Evolutionary conservation across 2,797 vertebrate genomes (phyloP), one percentile per base, ranked within the genome.

Genomic region (Centropyge bicolor): DNA sequence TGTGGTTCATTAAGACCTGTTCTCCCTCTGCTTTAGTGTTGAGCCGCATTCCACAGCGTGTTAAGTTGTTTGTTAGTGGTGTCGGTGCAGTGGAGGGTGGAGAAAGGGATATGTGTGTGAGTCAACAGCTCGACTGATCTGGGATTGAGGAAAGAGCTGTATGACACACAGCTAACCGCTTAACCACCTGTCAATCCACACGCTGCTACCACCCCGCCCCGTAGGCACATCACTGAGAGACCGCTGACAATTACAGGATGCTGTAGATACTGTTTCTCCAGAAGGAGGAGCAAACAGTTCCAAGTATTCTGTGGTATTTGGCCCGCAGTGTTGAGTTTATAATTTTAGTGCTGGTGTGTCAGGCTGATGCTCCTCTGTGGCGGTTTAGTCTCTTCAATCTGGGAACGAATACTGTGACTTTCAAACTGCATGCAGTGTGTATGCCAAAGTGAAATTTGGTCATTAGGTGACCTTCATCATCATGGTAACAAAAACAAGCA

Each of bases 1-100:
- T 83, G 81, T 79, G 84, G 77, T 82, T 94, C 86, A 93, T 92
- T 87, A 92, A 72, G 84, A 89, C 85, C 77, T 68, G 85, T 80
- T 88, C 62, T 59, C 24, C 51, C 61, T 57, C 70, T 61, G 80
- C 74, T 79, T 66, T 12, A 48, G 68, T 52, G 57, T 71, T 52
- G 62, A 83, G 82, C 80, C 60, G 78, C 89, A 93, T 93, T 92
- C 91, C 88, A 80, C 67, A 17, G 79, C 0, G 65, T 65, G 82
- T 83, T 71, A 87, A 87, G 52, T 84, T 89, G 87, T 91, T 84
- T 89, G 85, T 89, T 80, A 72, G 74, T 41, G 74, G 80, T 48
- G 64, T 74, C 14, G 6, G 59, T 86, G 85, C 74, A 81, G 46
- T 10, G n/a, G 60, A 76, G 78, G 76, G 71, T 55, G 77, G 73